Conservation (phyloP, 2,888 invertebrate genomes). For the Limnephilus lunatus region DNA sequence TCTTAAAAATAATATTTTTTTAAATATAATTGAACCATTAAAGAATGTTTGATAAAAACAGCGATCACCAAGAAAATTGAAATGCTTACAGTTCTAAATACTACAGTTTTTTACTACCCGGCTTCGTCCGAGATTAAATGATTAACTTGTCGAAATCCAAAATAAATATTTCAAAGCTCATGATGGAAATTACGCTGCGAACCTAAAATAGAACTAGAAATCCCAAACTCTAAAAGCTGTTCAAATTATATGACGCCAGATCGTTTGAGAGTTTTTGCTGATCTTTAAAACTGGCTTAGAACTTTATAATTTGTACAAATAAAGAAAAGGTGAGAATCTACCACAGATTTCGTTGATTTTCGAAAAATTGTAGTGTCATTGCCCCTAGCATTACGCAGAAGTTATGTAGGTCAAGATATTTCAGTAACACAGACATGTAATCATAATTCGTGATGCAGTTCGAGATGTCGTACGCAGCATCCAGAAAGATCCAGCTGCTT, state of each 20-base stretch:
- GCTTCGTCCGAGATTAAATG: not conserved
- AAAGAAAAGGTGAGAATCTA: no score
- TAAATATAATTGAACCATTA: no score
- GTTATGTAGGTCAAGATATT: not conserved
- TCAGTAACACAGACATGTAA: not conserved
- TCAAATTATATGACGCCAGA: no score
- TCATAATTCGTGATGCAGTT: not conserved
- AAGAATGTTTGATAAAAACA: not conserved
- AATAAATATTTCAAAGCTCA: no score
- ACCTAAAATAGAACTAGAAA: no score
- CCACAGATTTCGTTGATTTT: no score
- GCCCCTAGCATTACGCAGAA: not conserved
- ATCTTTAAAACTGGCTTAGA: no score
- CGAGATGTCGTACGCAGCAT: not conserved
- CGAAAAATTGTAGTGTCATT: not conserved
- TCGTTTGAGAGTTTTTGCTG: no score
- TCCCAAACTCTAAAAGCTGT: no score
- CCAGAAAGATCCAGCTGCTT: not conserved
- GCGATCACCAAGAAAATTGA: not conserved
- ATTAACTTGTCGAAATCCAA: no score
- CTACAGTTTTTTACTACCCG: not conserved
- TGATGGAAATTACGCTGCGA: no score
- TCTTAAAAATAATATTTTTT: not conserved
- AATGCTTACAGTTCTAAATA: not conserved
- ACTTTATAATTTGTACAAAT: no score